These are phyloP conservation scores for Micrastur ruficollis DNA, from an alignment of 2,797 vertebrate genomes.

Conservation along the genomic window DNA sequence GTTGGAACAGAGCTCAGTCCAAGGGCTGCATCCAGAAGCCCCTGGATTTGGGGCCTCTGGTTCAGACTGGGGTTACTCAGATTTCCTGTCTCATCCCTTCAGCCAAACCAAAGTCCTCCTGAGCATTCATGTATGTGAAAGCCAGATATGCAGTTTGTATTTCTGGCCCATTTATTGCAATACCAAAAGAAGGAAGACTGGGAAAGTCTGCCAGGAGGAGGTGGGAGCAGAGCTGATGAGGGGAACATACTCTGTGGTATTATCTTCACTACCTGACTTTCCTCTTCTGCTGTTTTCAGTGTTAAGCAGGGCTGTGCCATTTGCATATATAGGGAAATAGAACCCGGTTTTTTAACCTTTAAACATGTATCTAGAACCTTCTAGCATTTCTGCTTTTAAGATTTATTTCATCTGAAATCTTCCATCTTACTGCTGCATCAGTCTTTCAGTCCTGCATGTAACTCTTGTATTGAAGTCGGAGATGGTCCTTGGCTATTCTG, in stretches of 20 bases:
- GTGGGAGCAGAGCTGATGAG: neutral
- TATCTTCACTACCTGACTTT: neutral
- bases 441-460: neutral
- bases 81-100: neutral
- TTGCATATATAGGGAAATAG: neutral
- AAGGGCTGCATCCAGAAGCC: neutral
- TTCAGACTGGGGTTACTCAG: neutral
- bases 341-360: constrained; percentile 4
- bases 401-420: constrained; percentile 27
- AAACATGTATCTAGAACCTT: constrained; percentile 32
- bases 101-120: neutral
- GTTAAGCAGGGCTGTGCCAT: neutral
- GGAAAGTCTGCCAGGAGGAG: neutral
- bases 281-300: constrained; percentile 5
- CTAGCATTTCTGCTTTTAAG: neutral
- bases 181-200: neutral
- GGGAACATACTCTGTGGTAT: neutral
- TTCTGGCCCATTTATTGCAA: neutral
- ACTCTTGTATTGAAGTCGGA: neutral
- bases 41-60: neutral
- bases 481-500: neutral
- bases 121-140: neutral
- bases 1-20: neutral
- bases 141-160: neutral
- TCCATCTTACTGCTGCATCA: constrained; percentile 27